Evolutionary conservation across 2,113 vertebrate species (phyloP).

Genomic region (Phyllostomus hastatus): DNA sequence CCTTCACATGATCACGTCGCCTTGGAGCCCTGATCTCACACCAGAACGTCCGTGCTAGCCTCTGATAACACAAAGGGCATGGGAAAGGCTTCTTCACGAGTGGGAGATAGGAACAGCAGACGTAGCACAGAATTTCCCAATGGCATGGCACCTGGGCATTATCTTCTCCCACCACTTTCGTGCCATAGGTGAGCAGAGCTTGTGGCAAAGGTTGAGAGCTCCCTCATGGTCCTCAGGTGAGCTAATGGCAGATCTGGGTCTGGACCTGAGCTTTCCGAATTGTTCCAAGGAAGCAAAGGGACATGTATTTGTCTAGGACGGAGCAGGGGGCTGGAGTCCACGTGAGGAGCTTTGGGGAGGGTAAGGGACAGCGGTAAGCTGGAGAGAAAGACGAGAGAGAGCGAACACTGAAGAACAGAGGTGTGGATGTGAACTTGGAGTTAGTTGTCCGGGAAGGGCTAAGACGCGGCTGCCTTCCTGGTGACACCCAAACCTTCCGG

Average conservation of each 20-base stretch:
- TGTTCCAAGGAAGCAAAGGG: neutral
- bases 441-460: neutral
- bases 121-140: neutral
- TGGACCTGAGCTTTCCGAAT: neutral
- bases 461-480: neutral
- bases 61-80: neutral
- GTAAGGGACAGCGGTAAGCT: neutral
- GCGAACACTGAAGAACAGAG: neutral
- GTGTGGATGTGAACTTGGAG: too few relatives aligned
- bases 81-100: neutral
- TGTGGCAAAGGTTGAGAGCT: neutral
- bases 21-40: neutral
- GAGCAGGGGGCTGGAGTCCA: neutral
- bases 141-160: rapidly evolving
- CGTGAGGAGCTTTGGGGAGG: neutral
- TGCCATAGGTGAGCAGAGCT: neutral
- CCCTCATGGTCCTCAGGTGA: neutral
- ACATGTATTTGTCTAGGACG: neutral
- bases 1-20: neutral
- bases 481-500: neutral
- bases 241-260: neutral
- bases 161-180: neutral
- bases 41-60: neutral
- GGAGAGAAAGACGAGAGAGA: neutral
- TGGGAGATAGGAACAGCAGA: neutral